These are phyloP conservation scores for Glandiceps talaboti DNA, from an alignment of 53 echinoderm and acorn worm species.

Conservation along the genomic window DNA sequence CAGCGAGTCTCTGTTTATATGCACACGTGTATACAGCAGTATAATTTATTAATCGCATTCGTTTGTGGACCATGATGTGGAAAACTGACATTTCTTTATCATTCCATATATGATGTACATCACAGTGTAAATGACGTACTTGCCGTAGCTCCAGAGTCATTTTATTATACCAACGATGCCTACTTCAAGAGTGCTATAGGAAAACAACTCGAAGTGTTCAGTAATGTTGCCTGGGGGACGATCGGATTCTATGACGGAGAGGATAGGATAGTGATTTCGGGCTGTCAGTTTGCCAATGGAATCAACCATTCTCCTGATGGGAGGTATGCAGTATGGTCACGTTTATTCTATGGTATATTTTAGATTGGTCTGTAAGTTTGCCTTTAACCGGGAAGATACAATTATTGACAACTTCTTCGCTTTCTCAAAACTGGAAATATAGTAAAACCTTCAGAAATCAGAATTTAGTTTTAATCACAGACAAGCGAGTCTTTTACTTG, in stretches of 20 bases:
- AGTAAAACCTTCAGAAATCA: too few relatives aligned
- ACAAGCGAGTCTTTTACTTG: too few relatives aligned
- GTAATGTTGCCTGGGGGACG: conserved; percentile 20
- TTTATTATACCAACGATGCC: conserved; percentile 68
- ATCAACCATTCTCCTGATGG: not conserved
- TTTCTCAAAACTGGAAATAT: too few relatives aligned
- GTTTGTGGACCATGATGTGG: too few relatives aligned
- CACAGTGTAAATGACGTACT: conserved; percentile 48
- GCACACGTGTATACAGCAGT: too few relatives aligned
- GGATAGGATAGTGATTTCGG: not conserved
- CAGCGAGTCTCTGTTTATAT: too few relatives aligned
- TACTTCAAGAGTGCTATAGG: conserved; percentile 3
- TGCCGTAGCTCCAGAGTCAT: conserved; percentile 31
- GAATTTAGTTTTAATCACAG: too few relatives aligned
- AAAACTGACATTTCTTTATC: not conserved
- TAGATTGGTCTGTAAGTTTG: too few relatives aligned
- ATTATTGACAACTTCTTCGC: too few relatives aligned
- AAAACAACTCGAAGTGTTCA: conserved; percentile 21
- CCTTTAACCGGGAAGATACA: too few relatives aligned
- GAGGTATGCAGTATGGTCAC: not conserved
- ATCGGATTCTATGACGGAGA: conserved; percentile 46
- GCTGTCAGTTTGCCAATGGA: not conserved
- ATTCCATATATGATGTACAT: not conserved
- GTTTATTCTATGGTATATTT: too few relatives aligned
- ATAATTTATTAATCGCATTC: too few relatives aligned